Evolutionary conservation across 2,113 vertebrate genomes (phyloP).

Genomic region (Callopanchax toddi): DNA sequence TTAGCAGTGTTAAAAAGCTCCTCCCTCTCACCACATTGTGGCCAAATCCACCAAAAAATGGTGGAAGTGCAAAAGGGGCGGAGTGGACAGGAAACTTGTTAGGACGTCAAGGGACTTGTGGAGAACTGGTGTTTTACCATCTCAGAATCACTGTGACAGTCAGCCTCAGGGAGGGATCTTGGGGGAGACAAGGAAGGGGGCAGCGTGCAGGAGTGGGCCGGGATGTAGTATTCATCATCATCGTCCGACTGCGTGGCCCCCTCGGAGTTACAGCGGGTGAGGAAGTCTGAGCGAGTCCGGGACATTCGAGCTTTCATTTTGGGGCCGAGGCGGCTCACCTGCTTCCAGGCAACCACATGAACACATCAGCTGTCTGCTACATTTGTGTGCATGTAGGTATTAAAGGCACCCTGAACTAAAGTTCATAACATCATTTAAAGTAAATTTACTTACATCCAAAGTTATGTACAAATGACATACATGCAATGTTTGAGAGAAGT

Average conservation of each 20-base stretch:
- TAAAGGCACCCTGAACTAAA: too few species aligned
- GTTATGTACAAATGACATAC: neutral
- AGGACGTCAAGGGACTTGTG: conserved; percentile 52
- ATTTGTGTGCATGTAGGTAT: conserved; percentile 9
- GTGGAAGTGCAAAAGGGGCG: conserved; percentile 2
- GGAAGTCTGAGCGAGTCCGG: conserved; percentile 98
- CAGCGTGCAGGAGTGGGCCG: conserved; percentile 85
- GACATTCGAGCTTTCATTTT: conserved; percentile 99
- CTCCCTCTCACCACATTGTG: conserved; percentile 12
- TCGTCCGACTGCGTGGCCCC: conserved; percentile 95
- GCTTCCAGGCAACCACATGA: conserved; percentile 78
- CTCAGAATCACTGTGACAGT: conserved; percentile 97
- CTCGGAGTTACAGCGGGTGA: conserved; percentile 92
- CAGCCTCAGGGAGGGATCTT: conserved; percentile 79
- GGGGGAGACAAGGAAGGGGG: conserved; percentile 81
- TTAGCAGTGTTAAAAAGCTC: conserved; percentile 59
- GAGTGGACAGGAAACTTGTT: conserved; percentile 48
- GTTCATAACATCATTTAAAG: too few species aligned
- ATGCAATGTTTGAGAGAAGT: too few species aligned
- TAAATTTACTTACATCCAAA: too few species aligned
- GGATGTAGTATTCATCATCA: conserved; percentile 89
- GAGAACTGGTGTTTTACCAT: conserved; percentile 88
- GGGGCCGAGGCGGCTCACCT: conserved; percentile 86
- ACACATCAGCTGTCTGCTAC: conserved; percentile 53
- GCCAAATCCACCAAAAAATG: conserved; percentile 20